Base-by-base conservation (phyloP, 1,140 invertebrate species). In the Atta texana region DNA sequence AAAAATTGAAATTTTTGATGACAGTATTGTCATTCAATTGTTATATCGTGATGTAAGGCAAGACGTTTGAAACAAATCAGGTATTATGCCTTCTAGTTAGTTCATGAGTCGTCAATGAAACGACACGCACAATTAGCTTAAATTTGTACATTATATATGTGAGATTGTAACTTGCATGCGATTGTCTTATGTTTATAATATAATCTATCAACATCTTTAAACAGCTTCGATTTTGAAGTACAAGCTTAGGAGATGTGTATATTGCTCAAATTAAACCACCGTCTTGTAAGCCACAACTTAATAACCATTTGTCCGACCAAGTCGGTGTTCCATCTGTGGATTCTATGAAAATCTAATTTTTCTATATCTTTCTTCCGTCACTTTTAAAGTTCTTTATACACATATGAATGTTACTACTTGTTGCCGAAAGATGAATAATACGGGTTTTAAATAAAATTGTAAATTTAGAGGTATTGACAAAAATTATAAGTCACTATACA, bases 231-330 rank as follows among this genome's bases (percentile, higher is more conserved):
- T 21, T 61, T 74, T 84, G 24, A 75, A 75, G 8, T 61, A 18
- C n/a, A 75, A 31, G 14, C 8, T 74, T 74, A 84, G 24, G 4
- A 28, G 61, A 82, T 51, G 12, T 82, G 18, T 63, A 72, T 76
- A 69, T 84, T 84, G 80, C 80, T 84, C 80, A 84, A 84, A 39
- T 64, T 61, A 82, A 82, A 4, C 34, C 78, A 44, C 14, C 2
- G 4, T 63, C 28, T 84, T 24, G n/a, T 63, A 34, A 34, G 31
- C 31, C 0, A 49, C 59, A 74, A 84, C 14, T 75, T 75, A 61
- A 24, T 57, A 28, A 31, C 24, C 39, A 39, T 44, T 6, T 57
- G 21, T 55, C 28, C 44, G 28, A 53, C 2, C 31, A 80, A 49
- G 18, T 68, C 61, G n/a, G 7, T 53, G 63, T 68, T 53, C 28